phyloP scores from a whole-genome alignment of 2,888 invertebrate species.

The Clostera curtula region DNA sequence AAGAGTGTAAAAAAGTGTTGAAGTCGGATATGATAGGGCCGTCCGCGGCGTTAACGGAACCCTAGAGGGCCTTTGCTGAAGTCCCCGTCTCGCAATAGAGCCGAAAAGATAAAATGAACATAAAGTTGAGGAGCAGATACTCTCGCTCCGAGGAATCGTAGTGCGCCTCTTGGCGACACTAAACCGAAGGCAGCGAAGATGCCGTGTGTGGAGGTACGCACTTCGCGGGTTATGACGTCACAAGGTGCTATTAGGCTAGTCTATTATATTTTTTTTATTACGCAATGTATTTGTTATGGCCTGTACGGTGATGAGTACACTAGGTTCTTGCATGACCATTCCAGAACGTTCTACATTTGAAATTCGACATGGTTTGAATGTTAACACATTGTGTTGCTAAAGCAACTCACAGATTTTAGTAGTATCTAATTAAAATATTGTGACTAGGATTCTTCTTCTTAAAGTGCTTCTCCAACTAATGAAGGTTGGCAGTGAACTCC shows the following conservation, averaged over 20 bases:
- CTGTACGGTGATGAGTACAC: too few species aligned
- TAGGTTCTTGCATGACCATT: too few species aligned
- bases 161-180: slow-evolving; percentile 66
- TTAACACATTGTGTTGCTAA: too few species aligned
- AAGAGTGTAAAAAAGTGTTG: slow-evolving; percentile 58
- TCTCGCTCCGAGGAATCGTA: slow-evolving; percentile 68
- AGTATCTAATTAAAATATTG: too few species aligned
- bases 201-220: slow-evolving; percentile 37
- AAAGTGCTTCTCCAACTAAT: too few species aligned
- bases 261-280: too few species aligned
- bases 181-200: slow-evolving; percentile 41
- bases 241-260: slow-evolving; percentile 8
- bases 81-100: slow-evolving; percentile 67
- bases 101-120: slow-evolving; percentile 74
- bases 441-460: too few species aligned
- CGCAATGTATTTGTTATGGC: too few species aligned
- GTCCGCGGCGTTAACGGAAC: slow-evolving; percentile 65
- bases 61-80: slow-evolving; percentile 65
- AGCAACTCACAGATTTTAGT: too few species aligned
- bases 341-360: too few species aligned
- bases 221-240: slow-evolving; percentile 38
- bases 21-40: slow-evolving; percentile 53
- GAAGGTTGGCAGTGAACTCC: too few species aligned
- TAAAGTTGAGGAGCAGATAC: slow-evolving; percentile 71
- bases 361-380: too few species aligned